Evolutionary conservation across 2,888 invertebrate genomes (phyloP), one percentile per base, ranked within the genome.

Genomic region (Hirtodrosophila trivittata): DNA sequence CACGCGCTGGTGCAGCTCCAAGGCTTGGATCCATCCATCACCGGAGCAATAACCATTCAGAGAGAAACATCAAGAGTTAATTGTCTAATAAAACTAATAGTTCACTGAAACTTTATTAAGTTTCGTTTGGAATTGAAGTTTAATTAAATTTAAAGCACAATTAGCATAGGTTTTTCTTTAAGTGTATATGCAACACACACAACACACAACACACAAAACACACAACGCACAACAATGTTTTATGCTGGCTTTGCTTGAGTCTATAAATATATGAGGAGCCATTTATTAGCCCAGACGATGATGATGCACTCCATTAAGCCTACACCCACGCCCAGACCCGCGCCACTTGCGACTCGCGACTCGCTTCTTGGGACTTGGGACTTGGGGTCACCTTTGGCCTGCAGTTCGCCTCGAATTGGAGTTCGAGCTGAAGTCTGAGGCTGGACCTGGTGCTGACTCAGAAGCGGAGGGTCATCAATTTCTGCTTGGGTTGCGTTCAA

Each of bases 311-410:
- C 74, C 74, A 70, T 70, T 70, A 70, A 67, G 42, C 3, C 63
- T 30, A 62, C 74, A 63, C 70, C 70, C 63, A 67, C 68, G 39
- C 50, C 1, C 47, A 43, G 47, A 10, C 45, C 7, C 47, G 3
- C 42, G 38, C 32, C 50, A 42, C 52, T 37, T 50, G 45, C 43
- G 18, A 63, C 52, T n/a, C n/a, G n/a, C n/a, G n/a, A 56, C 58
- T 51, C 41, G 47, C 42, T 21, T 21, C 18, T 3, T 5, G 18
- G 5, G n/a, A n/a, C n/a, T n/a, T 21, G 18, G 18, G 56, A n/a
- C 25, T 41, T 38, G 42, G 49, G 66, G 59, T 85, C 85, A 82
- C 58, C 75, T 77, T 77, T 84, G 78, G 78, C 85, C 82, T 74
- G 85, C 56, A 77, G 77, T 52, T 52, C 46, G 67, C 41, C 41